Base-by-base conservation (phyloP, 2,888 invertebrate species). In the Luffia ferchaultella region DNA sequence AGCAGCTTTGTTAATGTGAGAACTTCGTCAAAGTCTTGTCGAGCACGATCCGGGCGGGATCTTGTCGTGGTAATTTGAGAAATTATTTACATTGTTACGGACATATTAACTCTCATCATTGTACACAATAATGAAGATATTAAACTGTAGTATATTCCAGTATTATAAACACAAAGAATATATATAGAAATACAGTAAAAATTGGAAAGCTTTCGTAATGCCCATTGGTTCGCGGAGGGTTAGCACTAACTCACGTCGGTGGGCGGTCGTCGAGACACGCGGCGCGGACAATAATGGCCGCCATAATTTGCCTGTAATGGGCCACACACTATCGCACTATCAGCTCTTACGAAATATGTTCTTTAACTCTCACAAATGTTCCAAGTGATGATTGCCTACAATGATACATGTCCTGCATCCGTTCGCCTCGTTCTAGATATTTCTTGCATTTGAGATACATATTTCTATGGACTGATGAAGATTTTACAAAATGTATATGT, bases 261-360 rank as follows among this genome's bases (percentile, higher is more conserved):
- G 69, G 66, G 67, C 71, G 71, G 72, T 16, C 42, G 44, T 19
- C 20, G 18, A 18, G 43, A 49, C 79, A 75, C 76, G 73, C 68
- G 65, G 73, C 68, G 65, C 72, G 76, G 75, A 74, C 77, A 69
- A 76, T 78, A 79, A 79, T 77, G 76, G 76, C 70, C 52, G 67
- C 70, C 70, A 79, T 79, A 79, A 78, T 78, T 79, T 78, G 76
- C 76, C 73, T 77, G 74, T 79, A 79, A 78, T 79, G 79, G 78
- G 75, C 72, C 73, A 71, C 76, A 77, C 76, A 78, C 80, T 80
- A 80, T 80, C 79, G 77, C 75, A 67, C 73, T 80, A 80, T 79
- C 79, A 76, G 75, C 70, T 65, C 66, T 64, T 73, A 73, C 72
- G 78, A 78, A 77, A 78, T 79, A 80, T 78, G 74, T 73, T 76